Evolutionary conservation across 2,888 invertebrate genomes (phyloP).

Genomic region (Pheosia tremula): DNA sequence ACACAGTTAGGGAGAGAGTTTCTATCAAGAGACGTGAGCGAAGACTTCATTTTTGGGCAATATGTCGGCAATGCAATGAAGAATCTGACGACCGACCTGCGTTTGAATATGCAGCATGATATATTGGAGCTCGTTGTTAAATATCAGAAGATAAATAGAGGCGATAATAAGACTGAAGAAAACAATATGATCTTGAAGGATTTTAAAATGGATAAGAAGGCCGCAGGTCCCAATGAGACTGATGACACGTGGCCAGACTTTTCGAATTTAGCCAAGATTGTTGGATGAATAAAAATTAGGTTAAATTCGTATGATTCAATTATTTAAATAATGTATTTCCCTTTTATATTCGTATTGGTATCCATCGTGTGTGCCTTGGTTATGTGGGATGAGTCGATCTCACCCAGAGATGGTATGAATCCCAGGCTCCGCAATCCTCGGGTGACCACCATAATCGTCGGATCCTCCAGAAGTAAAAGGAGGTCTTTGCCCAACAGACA

Average conservation of each 20-base stretch:
- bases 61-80: constrained; percentile 70
- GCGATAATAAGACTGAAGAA: constrained; percentile 35
- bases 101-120: constrained; percentile 71
- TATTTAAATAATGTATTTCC: constrained; percentile 8
- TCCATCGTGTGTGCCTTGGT: no score
- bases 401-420: no score
- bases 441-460: no score
- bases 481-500: no score
- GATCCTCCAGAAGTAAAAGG: no score
- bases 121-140: constrained; percentile 68
- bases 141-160: constrained; percentile 49
- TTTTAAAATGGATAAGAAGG: constrained; percentile 52
- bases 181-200: constrained; percentile 36
- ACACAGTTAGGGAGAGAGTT: constrained; percentile 67
- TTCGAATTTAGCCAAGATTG: constrained; percentile 70
- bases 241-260: constrained; percentile 77
- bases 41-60: constrained; percentile 78
- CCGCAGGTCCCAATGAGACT: constrained; percentile 53
- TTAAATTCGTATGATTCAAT: neutral
- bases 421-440: no score
- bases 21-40: constrained; percentile 62
- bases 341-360: no score
- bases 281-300: constrained; percentile 48
- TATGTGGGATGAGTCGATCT: no score
- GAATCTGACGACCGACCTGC: constrained; percentile 60